These are phyloP conservation scores for Aphidius gifuensis DNA, from an alignment of 1,140 invertebrate genomes.

Conservation along the genomic window DNA sequence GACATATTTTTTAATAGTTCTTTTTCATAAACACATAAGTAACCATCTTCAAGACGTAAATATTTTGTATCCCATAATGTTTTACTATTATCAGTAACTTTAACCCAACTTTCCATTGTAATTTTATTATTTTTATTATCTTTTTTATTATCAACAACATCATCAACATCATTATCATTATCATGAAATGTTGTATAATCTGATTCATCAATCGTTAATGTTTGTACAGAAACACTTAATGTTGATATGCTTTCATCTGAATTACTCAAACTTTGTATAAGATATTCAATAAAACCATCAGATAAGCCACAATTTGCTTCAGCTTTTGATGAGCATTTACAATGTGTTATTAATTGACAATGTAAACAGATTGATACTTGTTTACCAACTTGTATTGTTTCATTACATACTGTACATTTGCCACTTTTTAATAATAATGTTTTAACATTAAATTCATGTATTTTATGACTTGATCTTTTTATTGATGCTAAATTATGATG, in stretches of 20 bases:
- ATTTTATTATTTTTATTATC: background rate
- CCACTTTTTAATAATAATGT: constrained; percentile 61
- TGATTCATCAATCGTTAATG: constrained; percentile 48
- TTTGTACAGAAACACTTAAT: constrained; percentile 43
- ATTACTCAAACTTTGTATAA: constrained; percentile 48
- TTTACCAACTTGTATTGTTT: constrained; percentile 64
- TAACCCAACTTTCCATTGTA: constrained; percentile 64
- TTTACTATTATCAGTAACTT: constrained; percentile 61
- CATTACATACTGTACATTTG: constrained; percentile 65
- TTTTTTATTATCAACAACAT: too few species aligned
- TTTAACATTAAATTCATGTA: constrained; percentile 59
- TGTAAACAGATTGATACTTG: constrained; percentile 64
- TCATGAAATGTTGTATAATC: constrained; percentile 35
- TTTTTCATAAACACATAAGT: constrained; percentile 59
- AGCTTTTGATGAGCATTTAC: constrained; percentile 58
- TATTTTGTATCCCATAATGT: constrained; percentile 66
- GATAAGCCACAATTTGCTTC: constrained; percentile 67
- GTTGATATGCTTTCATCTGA: constrained; percentile 46
- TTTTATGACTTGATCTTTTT: constrained; percentile 66
- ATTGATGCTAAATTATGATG: constrained; percentile 36
- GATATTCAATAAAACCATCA: constrained; percentile 59
- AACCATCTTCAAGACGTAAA: constrained; percentile 57
- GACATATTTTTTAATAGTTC: constrained; percentile 54
- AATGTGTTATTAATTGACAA: constrained; percentile 63
- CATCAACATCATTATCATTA: constrained; percentile 18